Conservation (phyloP, 2,888 invertebrate genomes). For the Pegoplata infirma region DNA sequence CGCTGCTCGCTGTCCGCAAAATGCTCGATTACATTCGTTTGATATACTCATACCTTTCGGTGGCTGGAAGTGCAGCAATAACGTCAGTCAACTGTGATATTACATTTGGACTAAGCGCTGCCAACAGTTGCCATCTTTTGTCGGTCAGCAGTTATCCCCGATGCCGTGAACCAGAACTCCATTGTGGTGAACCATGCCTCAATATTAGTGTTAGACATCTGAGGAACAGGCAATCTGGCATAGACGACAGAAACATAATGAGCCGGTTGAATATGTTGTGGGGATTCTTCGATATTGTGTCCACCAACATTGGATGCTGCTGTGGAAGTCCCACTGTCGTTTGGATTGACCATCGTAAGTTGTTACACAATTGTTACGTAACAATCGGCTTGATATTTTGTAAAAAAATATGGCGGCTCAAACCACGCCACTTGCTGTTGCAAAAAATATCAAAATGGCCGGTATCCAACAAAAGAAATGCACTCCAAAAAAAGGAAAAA, state of each 20-base stretch:
- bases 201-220: not conserved
- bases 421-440: not conserved
- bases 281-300: too few relatives aligned
- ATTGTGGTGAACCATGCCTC: slow-evolving; percentile 7
- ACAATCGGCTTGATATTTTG: too few relatives aligned
- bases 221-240: slow-evolving; percentile 2
- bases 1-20: slow-evolving; percentile 35
- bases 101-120: slow-evolving; percentile 25
- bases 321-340: too few relatives aligned
- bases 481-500: not conserved
- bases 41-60: slow-evolving; percentile 3
- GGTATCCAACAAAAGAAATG: too few relatives aligned
- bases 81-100: slow-evolving; percentile 21
- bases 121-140: not conserved
- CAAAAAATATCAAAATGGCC: not conserved
- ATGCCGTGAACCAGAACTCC: slow-evolving; percentile 5
- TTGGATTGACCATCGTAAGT: too few relatives aligned
- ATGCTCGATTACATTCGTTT: slow-evolving; percentile 15
- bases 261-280: not conserved
- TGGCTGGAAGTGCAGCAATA: not conserved
- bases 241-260: slow-evolving; percentile 1
- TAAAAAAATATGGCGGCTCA: too few relatives aligned
- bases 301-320: too few relatives aligned
- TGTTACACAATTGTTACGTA: too few relatives aligned
- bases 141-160: slow-evolving; percentile 2